phyloP scores from a whole-genome alignment of 2,888 invertebrate genomes.

The Teinopalpus imperialis region DNA sequence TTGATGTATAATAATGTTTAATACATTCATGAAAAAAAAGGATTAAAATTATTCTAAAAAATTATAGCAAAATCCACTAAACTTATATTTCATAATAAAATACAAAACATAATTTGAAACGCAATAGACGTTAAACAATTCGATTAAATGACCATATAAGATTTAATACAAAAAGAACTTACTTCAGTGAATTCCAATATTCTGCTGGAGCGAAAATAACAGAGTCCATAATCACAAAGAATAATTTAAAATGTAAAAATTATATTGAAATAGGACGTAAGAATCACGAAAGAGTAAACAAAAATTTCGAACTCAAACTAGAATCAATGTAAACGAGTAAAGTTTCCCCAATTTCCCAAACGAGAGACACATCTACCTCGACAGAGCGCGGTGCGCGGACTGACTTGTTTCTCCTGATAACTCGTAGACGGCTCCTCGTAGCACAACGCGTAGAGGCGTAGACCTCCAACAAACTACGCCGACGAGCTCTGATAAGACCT shows the following conservation, averaged over 20 bases:
- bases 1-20: too few species aligned
- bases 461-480: slow-evolving; percentile 10
- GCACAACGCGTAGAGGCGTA: slow-evolving; percentile 7
- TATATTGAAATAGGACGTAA: too few species aligned
- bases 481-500: slow-evolving; percentile 11
- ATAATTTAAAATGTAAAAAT: background rate
- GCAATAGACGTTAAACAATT: too few species aligned
- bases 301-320: background rate
- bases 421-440: slow-evolving; percentile 12
- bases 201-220: background rate
- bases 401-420: slow-evolving; percentile 24
- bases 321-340: slow-evolving; percentile 19
- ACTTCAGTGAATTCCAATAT: slow-evolving; percentile 2
- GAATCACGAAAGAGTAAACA: background rate
- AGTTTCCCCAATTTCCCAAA: slow-evolving; percentile 15
- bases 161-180: too few species aligned
- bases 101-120: too few species aligned
- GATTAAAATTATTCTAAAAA: too few species aligned
- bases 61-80: too few species aligned
- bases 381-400: slow-evolving; percentile 32
- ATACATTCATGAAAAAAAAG: too few species aligned
- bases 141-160: too few species aligned
- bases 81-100: too few species aligned
- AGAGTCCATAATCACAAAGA: background rate
- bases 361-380: slow-evolving; percentile 20